Base-by-base conservation (phyloP, 2,888 invertebrate genomes). In the Thymelicus lineola region DNA sequence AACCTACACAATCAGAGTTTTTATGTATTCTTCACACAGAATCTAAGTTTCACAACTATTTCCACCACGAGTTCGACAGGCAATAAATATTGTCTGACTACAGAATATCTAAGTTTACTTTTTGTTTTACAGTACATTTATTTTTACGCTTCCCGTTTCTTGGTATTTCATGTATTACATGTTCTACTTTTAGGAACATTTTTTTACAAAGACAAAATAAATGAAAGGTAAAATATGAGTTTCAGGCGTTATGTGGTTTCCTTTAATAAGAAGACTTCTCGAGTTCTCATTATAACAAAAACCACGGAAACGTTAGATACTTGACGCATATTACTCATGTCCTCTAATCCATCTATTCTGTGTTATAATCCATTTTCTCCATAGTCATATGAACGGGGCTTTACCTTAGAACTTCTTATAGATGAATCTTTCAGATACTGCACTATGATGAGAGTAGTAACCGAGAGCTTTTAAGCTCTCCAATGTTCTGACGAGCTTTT, bases 391-490 rank as follows among this genome's bases (percentile, higher is more conserved):
- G 50, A 50, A 50, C 4, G 20, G 20, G 20, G 2, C 53, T 53
- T 53, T 53, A 53, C 53, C 55, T 9, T 35, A n/a, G 28, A 57
- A 69, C 63, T 46, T 38, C 53, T 38, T 63, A 50, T 17, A 63
- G 63, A 63, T 63, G 53, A 63, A 63, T 68, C 68, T 68, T 68
- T 68, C 62, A 69, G 68, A 69, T 69, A 63, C 57, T 58, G 68
- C 62, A 62, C 35, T 63, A 48, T 58, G 61, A 68, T 62, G 68
- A 69, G 68, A 68, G 55, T 61, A 63, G 68, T 62, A 62, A 69
- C 62, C 57, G 68, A 69, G 61, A 63, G 68, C 62, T 69, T 69
- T 69, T 63, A 63, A 63, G 20, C 55, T 48, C 57, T 63, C 68
- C 38, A 69, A 69, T 62, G 48, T 68, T 61, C 60, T 46, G 62